phyloP scores from a whole-genome alignment of 2,113 vertebrate species.

The Notarius lentiginosus region DNA sequence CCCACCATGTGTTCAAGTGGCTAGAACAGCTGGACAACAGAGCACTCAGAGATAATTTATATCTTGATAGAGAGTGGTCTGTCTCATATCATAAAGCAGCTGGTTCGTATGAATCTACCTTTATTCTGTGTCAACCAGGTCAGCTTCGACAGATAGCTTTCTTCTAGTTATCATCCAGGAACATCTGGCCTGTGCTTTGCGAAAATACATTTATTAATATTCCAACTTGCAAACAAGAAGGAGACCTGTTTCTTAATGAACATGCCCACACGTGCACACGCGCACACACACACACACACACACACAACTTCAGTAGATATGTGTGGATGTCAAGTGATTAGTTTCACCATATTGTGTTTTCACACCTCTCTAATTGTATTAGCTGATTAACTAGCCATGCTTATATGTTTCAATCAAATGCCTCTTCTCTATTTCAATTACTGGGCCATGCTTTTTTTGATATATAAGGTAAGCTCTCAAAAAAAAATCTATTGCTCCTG shows the following conservation, averaged over 20 bases:
- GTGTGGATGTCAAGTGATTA: constrained; percentile 37
- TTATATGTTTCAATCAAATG: constrained; percentile 39
- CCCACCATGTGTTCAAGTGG: constrained; percentile 51
- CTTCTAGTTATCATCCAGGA: constrained; percentile 18
- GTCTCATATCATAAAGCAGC: constrained; percentile 32
- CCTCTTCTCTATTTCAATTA: constrained; percentile 17
- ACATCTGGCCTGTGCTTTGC: constrained; percentile 39
- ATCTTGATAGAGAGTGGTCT: constrained; percentile 4
- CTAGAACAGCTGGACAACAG: constrained; percentile 52
- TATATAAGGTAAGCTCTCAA: not conserved
- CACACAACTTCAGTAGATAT: constrained; percentile 14
- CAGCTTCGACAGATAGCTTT: not conserved
- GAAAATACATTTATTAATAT: constrained; percentile 30
- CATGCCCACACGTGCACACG: constrained; percentile 10
- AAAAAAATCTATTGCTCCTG: constrained; percentile 18
- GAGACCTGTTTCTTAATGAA: constrained; percentile 36
- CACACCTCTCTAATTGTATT: constrained; percentile 36
- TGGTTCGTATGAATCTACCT: constrained; percentile 49
- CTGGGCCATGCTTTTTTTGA: constrained; percentile 2
- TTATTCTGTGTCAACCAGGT: not conserved
- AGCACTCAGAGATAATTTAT: constrained; percentile 33
- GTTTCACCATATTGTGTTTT: constrained; percentile 38
- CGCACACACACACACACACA: constrained; percentile 12
- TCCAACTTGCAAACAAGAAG: constrained; percentile 6
- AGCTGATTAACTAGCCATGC: constrained; percentile 28